These are phyloP conservation scores for Crypturellus undulatus DNA, from an alignment of 2,113 vertebrate species.

Conservation along the genomic window DNA sequence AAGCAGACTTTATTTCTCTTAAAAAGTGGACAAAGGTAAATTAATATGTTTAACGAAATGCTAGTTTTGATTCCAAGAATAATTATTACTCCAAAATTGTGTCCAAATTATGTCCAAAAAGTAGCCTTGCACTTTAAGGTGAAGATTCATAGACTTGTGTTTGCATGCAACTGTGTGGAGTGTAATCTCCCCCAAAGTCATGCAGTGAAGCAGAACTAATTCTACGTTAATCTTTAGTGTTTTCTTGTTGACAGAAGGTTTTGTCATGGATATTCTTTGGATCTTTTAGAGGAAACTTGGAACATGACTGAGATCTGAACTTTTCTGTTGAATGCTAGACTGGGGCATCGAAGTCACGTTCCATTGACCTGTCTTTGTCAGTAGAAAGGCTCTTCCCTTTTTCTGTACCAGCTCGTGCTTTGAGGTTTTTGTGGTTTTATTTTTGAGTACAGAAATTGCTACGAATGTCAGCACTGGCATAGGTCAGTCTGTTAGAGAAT, in stretches of 20 bases:
- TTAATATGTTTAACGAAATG: background rate
- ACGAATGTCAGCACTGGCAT: background rate
- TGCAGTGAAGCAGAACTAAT: background rate
- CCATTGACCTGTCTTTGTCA: background rate
- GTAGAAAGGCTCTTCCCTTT: background rate
- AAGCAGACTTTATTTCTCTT: background rate
- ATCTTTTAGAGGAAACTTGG: background rate
- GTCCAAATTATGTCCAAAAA: background rate
- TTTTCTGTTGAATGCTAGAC: background rate
- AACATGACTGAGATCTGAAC: background rate
- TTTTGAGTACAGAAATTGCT: background rate
- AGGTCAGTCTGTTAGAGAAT: background rate
- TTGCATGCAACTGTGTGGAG: accelerated
- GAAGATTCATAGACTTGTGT: background rate
- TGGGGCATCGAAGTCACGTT: background rate
- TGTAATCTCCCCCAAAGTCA: background rate
- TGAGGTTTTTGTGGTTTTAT: background rate
- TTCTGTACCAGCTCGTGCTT: background rate
- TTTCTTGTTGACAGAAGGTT: background rate
- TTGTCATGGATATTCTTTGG: background rate
- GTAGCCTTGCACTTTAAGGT: background rate
- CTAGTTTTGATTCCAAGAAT: background rate
- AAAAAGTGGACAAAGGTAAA: background rate
- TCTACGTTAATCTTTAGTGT: background rate
- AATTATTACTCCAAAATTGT: background rate